A percentile compares a stretch with the other conserved stretches of the same genome.
These are phyloP conservation scores for Toxotes jaculatrix DNA, from an alignment of 2,113 vertebrate genomes.

Conservation along the genomic window DNA sequence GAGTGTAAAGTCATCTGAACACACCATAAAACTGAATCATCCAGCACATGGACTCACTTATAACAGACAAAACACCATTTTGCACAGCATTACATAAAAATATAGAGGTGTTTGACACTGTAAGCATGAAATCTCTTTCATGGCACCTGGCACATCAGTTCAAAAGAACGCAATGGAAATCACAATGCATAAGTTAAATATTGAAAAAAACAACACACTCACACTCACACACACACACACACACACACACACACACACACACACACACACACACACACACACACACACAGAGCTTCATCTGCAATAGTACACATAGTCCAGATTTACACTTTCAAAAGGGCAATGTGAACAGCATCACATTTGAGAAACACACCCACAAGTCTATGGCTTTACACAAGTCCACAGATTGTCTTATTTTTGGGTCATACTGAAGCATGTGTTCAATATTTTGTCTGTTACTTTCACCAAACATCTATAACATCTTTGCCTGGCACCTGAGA, in stretches of 20 bases:
- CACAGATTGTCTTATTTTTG: conserved; percentile 30
- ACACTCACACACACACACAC: neutral
- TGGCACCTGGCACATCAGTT: conserved; percentile 44
- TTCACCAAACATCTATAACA: conserved; percentile 15
- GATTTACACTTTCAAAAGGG: conserved; percentile 29
- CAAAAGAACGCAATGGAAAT: conserved; percentile 53
- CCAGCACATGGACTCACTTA: conserved; percentile 3
- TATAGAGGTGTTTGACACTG: conserved; percentile 27
- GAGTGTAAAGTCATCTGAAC: conserved; percentile 26
- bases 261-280: neutral
- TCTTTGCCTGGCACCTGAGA: neutral
- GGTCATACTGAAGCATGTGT: neutral
- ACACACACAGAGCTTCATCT: conserved; percentile 22
- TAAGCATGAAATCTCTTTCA: conserved; percentile 34
- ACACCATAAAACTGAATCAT: conserved; percentile 28
- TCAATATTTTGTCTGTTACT: conserved; percentile 5
- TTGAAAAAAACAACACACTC: conserved; percentile 15
- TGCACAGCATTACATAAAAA: conserved; percentile 25
- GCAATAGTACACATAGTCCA: conserved; percentile 1
- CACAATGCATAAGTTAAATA: conserved; percentile 64
- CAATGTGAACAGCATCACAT: conserved; percentile 10
- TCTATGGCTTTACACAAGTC: conserved; percentile 27
- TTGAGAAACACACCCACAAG: conserved; percentile 29
- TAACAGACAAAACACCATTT: conserved; percentile 23
- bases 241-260: neutral